Conservation (phyloP, 2,113 vertebrate genomes). For the Nesoenas mayeri region DNA sequence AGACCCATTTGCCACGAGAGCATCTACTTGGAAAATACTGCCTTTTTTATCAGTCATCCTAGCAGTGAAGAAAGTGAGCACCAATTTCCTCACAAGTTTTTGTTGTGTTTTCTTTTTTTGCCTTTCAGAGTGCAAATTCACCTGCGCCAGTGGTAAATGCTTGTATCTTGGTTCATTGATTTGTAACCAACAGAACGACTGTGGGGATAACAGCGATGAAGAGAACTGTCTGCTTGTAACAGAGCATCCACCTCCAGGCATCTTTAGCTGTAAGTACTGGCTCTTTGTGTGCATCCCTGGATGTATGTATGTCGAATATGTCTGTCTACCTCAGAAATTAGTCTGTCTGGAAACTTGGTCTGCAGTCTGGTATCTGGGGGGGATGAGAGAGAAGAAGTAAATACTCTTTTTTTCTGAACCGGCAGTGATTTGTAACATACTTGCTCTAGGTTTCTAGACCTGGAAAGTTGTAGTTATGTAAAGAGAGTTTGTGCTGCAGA, state of each 20-base stretch:
- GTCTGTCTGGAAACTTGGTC: not conserved
- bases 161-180: constrained; percentile 92
- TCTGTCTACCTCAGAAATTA: not conserved
- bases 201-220: constrained; percentile 97
- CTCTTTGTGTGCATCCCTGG: not conserved
- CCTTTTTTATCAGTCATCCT: not conserved
- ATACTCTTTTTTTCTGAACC: not conserved
- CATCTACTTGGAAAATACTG: not conserved
- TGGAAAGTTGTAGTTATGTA: not conserved
- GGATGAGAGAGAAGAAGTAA: not conserved
- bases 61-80: not conserved
- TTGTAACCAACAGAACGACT: constrained; percentile 97
- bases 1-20: not conserved
- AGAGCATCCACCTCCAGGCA: constrained; percentile 90
- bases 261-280: constrained; percentile 92
- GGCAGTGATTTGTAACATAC: not conserved
- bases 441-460: not conserved
- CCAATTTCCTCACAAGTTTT: not conserved
- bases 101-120: constrained; percentile 40
- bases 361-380: not conserved
- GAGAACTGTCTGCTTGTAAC: constrained; percentile 95
- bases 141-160: constrained; percentile 96
- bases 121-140: constrained; percentile 95
- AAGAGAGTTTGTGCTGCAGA: not conserved
- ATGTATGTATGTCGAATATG: not conserved